These are phyloP conservation scores for Gymnothorax reevesii DNA, from an alignment of 2,797 vertebrate species.

Conservation along the genomic window DNA sequence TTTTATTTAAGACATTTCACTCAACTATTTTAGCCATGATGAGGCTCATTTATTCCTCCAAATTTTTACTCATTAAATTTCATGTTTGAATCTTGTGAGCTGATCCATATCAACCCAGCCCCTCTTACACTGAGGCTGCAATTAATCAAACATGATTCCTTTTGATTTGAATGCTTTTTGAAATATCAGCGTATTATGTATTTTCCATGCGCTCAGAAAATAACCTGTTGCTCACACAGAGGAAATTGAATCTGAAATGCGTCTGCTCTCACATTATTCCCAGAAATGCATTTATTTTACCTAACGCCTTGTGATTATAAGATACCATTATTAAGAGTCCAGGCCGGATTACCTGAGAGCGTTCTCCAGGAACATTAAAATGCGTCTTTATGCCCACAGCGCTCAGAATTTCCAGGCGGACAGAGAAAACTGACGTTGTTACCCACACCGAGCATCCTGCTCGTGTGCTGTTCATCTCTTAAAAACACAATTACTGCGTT, in stretches of 20 bases:
- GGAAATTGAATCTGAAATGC: background rate
- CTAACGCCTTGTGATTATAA: background rate
- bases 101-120: background rate
- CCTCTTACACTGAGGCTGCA: background rate
- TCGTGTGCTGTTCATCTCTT: slow-evolving; percentile 4
- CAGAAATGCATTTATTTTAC: background rate
- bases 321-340: background rate
- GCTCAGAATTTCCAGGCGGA: background rate
- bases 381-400: background rate
- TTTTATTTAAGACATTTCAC: background rate
- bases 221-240: background rate
- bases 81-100: background rate
- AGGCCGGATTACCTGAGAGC: background rate
- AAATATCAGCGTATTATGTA: background rate
- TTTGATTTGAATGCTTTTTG: background rate
- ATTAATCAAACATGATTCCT: background rate
- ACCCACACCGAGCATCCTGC: background rate
- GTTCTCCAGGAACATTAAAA: background rate
- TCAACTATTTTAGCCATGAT: no score
- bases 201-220: background rate
- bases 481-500: slow-evolving; percentile 25
- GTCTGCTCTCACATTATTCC: background rate
- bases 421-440: background rate
- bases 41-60: no score
- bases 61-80: background rate